Percentiles rank a stretch among this genome's conserved stretches.
phyloP scores from a whole-genome alignment of 2,797 vertebrate species.

The Alouatta caraya region DNA sequence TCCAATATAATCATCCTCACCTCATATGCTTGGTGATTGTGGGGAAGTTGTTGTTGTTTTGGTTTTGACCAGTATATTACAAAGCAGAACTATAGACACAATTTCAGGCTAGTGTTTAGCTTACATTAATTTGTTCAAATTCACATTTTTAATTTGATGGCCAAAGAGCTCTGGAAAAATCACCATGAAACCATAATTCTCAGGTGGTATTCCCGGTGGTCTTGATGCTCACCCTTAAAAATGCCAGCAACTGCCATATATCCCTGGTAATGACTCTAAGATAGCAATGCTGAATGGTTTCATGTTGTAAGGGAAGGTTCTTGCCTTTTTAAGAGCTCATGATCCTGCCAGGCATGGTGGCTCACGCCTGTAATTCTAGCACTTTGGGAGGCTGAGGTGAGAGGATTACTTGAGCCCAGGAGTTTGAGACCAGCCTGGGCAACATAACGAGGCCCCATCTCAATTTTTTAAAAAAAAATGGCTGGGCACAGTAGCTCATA shows the following conservation, averaged over 20 bases:
- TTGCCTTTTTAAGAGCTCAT: background rate
- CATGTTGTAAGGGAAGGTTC: background rate
- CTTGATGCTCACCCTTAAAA: background rate
- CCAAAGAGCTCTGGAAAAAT: background rate
- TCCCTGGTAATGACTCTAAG: background rate
- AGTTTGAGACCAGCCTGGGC: too few species aligned
- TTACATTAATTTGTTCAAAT: background rate
- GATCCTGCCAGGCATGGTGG: background rate
- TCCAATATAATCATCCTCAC: background rate
- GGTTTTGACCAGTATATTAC: background rate
- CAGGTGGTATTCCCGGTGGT: background rate
- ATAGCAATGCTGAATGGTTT: background rate
- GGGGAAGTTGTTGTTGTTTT: background rate
- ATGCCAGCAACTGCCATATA: background rate
- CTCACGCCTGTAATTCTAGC: too few species aligned
- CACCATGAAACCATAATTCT: background rate
- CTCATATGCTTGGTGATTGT: background rate
- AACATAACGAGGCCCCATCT: too few species aligned
- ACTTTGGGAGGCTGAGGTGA: too few species aligned
- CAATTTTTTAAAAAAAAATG: too few species aligned
- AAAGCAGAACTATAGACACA: background rate
- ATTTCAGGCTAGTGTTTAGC: background rate
- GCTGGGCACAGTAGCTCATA: too few species aligned
- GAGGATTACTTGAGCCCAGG: too few species aligned
- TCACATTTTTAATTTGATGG: background rate